Evolutionary conservation across 1,140 invertebrate genomes (phyloP).

Genomic region (Lepidostoma basale): DNA sequence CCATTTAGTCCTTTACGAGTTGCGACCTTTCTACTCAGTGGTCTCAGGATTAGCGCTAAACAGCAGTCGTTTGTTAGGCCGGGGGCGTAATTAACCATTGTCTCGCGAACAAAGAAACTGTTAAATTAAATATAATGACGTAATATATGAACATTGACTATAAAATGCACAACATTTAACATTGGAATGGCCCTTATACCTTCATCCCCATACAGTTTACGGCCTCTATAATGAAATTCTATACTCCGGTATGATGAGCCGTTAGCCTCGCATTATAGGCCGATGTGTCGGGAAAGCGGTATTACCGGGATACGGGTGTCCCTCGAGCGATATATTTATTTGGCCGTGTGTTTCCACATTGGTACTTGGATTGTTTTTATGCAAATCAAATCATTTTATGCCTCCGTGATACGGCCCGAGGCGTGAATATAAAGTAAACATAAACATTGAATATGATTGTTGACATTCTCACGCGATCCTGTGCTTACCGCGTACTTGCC

Average conservation of each 20-base stretch:
- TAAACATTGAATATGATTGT: neutral
- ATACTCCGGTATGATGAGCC: neutral
- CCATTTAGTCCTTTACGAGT: neutral
- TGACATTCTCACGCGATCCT: no score
- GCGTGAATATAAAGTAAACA: constrained; percentile 1
- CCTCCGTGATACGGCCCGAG: neutral
- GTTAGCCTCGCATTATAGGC: neutral
- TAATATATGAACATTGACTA: neutral
- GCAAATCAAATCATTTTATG: neutral
- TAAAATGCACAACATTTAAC: constrained; percentile 20
- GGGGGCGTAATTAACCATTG: constrained; percentile 6
- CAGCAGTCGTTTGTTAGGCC: neutral
- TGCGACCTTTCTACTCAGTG: no score
- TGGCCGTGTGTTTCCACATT: neutral
- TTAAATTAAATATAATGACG: constrained; percentile 8
- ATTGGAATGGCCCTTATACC: neutral
- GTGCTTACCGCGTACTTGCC: no score
- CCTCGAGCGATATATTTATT: neutral
- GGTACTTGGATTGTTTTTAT: neutral
- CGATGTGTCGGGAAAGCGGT: neutral
- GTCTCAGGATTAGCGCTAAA: neutral
- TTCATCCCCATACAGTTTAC: neutral
- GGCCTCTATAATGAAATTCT: neutral
- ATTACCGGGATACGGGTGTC: neutral
- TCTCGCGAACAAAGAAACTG: neutral